Conservation (phyloP, 1,140 invertebrate species). For the Drosophila murphyi region DNA sequence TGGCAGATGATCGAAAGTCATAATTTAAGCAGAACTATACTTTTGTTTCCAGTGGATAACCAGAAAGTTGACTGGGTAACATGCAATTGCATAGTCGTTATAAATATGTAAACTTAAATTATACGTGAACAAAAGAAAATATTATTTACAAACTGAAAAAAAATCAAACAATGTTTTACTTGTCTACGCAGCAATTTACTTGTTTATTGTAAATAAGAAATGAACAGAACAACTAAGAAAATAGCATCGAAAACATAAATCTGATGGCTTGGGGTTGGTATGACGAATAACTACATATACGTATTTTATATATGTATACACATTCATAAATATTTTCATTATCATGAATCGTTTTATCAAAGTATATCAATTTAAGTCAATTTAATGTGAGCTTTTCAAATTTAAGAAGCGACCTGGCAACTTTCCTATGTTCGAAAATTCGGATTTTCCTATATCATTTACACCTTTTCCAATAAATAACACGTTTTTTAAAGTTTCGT, state of each 20-base stretch:
- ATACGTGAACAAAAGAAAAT: slow-evolving; percentile 63
- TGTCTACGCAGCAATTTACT: not conserved
- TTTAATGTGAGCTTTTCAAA: too few relatives aligned
- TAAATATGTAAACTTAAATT: slow-evolving; percentile 76
- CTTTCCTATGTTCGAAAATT: too few relatives aligned
- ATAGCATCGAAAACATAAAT: not conserved
- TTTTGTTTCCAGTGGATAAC: slow-evolving; percentile 74
- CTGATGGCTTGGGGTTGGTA: not conserved
- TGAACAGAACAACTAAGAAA: not conserved
- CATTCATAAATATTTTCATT: not conserved
- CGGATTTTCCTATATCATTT: too few relatives aligned
- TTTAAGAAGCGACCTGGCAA: too few relatives aligned
- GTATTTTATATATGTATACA: too few relatives aligned
- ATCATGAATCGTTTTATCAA: not conserved
- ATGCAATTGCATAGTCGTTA: slow-evolving; percentile 67
- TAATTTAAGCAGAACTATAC: slow-evolving; percentile 70
- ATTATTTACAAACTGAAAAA: slow-evolving; percentile 49
- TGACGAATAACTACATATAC: not conserved
- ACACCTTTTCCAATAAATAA: too few relatives aligned
- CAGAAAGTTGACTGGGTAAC: slow-evolving; percentile 70
- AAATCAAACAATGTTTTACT: not conserved
- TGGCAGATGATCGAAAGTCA: slow-evolving; percentile 44
- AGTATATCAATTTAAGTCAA: not conserved
- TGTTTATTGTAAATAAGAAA: not conserved
- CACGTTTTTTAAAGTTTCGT: not conserved